Conservation (phyloP, 2,113 vertebrate species). For the Limanda limanda region DNA sequence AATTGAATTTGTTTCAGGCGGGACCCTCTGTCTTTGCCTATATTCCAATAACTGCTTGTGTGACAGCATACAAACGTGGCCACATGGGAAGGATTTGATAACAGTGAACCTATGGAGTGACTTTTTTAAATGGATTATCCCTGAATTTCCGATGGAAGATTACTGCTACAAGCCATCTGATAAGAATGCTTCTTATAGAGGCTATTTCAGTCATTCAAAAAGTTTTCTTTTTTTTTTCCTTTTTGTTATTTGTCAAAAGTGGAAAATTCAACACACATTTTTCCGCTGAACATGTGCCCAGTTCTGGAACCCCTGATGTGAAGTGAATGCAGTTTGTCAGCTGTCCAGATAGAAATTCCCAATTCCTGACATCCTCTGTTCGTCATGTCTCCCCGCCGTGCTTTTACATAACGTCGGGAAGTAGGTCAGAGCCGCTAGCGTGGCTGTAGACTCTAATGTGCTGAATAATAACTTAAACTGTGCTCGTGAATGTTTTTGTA, state of each 20-base stretch:
- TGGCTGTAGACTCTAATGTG: background rate
- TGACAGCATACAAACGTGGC: conserved; percentile 28
- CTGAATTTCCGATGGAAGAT: conserved; percentile 62
- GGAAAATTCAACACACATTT: conserved; percentile 82
- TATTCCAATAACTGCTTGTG: conserved; percentile 29
- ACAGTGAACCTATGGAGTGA: conserved; percentile 54
- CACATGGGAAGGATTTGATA: conserved; percentile 66
- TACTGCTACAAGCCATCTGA: conserved; percentile 68
- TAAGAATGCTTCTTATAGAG: conserved; percentile 55
- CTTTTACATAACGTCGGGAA: conserved; percentile 60
- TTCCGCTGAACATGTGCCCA: conserved; percentile 61
- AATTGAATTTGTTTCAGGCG: conserved; percentile 10
- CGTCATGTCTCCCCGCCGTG: conserved; percentile 47
- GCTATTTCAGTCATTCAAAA: conserved; percentile 56
- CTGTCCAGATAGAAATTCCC: conserved; percentile 65
- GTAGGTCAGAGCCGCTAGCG: conserved; percentile 23
- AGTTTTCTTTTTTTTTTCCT: background rate
- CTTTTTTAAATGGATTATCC: conserved; percentile 66
- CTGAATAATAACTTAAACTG: background rate
- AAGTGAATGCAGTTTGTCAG: conserved; percentile 76
- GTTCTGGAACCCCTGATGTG: conserved; percentile 66
- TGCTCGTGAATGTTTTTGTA: background rate
- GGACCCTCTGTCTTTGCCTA: conserved; percentile 5
- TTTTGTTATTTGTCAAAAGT: conserved; percentile 65
- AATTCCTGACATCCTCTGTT: conserved; percentile 58